Evolutionary conservation across 2,888 invertebrate species (phyloP), one percentile per base, ranked within the genome.

Genomic region (Leucoma salicis): DNA sequence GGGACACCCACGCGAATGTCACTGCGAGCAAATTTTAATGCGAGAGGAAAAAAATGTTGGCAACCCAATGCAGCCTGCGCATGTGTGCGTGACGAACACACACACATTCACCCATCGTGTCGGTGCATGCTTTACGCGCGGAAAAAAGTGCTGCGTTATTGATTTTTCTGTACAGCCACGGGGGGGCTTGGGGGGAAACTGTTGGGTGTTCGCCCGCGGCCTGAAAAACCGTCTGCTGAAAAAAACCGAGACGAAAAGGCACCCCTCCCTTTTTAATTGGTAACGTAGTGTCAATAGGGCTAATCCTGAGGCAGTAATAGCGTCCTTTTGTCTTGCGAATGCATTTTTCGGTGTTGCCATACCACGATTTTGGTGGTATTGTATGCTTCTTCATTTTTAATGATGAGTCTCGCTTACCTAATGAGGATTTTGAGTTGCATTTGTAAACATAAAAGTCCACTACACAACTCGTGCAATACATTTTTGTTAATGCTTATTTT

Each of bases 61-160:
- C 83, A 82, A 62, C 77, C 73, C 80, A 70, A 70, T 76, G 80
- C 78, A 72, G 39, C 49, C 58, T 28, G 59, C 50, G 50, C 51
- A 63, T 74, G 83, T 86, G 82, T 74, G 79, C 70, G 77, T 67
- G 58, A 34, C 40, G 21, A 50, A 29, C 50, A 66, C 50, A 66
- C 77, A 68, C 82, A 78, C 76, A 66, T 39, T 5, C 46, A 45
- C 53, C 38, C 42, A 41, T 67, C 72, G 72, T 81, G 86, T 83
- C 85, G 85, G 85, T 89, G 88, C 88, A 89, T 90, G 90, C 84
- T 90, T 90, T 90, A 90, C 89, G 90, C 88, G 87, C 82, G 86
- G 88, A 90, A 90, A 90, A 90, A 90, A 89, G 83, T 87, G 89
- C 90, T 90, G 90, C 90, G 90, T 87, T 90, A 90, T 90, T 90